A percentile compares a stretch with the other conserved stretches of the same genome.
These are phyloP conservation scores for Heptranchias perlo DNA, from an alignment of 2,113 vertebrate species.

Conservation along the genomic window DNA sequence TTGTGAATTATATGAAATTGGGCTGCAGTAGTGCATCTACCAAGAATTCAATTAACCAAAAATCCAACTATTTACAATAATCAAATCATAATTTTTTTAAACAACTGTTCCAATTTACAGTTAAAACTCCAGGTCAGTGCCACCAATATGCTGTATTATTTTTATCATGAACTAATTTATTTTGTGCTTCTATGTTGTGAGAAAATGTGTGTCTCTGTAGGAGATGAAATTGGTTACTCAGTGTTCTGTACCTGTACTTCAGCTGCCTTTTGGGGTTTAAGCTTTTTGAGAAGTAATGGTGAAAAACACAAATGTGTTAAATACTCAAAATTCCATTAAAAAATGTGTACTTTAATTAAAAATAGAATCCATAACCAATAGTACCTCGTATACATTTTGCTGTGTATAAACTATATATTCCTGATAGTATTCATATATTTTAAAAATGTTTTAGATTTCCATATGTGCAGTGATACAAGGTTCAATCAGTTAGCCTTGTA, in stretches of 20 bases:
- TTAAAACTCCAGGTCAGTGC: not conserved
- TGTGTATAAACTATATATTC: not conserved
- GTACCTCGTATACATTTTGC: slow-evolving; percentile 26
- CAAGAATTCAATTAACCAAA: no score
- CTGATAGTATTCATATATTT: slow-evolving; percentile 16
- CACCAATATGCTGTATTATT: not conserved
- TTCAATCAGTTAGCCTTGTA: not conserved
- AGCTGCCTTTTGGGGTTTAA: not conserved
- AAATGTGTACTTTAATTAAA: slow-evolving; percentile 28
- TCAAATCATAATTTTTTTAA: not conserved
- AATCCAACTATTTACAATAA: not conserved
- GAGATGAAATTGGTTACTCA: not conserved
- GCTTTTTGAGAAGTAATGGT: not conserved
- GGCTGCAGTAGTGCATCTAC: no score
- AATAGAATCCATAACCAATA: slow-evolving; percentile 30
- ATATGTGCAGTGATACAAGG: not conserved
- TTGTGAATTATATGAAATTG: no score
- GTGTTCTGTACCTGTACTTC: not conserved
- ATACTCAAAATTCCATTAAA: not conserved
- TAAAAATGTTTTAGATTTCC: slow-evolving; percentile 5
- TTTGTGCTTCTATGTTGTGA: not conserved
- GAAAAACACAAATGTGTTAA: not conserved
- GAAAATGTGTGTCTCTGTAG: not conserved
- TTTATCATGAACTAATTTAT: not conserved
- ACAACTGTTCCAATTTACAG: not conserved